Base-by-base conservation (phyloP, 2,797 vertebrate species). In the Xenops minutus region DNA sequence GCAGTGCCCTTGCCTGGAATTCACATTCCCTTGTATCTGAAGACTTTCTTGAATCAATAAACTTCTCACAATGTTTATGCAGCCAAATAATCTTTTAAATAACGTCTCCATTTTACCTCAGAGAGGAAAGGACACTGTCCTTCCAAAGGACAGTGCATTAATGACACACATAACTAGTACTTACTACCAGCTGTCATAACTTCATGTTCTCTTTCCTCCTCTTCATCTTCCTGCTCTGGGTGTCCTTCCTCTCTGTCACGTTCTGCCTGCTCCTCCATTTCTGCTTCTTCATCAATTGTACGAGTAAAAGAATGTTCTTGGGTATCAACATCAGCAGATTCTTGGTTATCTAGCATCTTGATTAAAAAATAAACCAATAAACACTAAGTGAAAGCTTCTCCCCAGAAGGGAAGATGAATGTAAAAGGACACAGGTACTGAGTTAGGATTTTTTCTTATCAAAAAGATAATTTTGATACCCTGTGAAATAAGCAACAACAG, bases 131-230 rank as follows among this genome's bases (percentile, higher is more conserved):
- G 22, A 39, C 12, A 32, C 3, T 32, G 34, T 80, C 10, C 23
- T 88, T 91, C 44, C 52, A 91, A 62, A 75, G 72, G 58, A 26
- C 44, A 62, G 13, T 13, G 24, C 30, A 67, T 8, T 23, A 48
- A 4, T 67, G 74, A 49, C 55, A 74, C 27, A 49, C 12, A 36
- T 78, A 90, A 85, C 46, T 11, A 84, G 32, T 93, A 99, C 99
- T 99, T 97, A 99, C 99, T 99, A 97, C 99, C 99, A 59, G 99
- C 99, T 4, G 99, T 99, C 99, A 99, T 99, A 43, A 99, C 98
- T 98, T 99, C 99, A n/a, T 99, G 99, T 6, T 99, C 99, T 59
- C 99, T 97, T 79, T 99, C 99, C 48, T 99, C 99, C 82, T 99
- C 99, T 36, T 99, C 99, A 3, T 99, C 99, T 22, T 99, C 99